Evolutionary conservation across 2,797 vertebrate species (phyloP).

Genomic region (Nothura maculosa): DNA sequence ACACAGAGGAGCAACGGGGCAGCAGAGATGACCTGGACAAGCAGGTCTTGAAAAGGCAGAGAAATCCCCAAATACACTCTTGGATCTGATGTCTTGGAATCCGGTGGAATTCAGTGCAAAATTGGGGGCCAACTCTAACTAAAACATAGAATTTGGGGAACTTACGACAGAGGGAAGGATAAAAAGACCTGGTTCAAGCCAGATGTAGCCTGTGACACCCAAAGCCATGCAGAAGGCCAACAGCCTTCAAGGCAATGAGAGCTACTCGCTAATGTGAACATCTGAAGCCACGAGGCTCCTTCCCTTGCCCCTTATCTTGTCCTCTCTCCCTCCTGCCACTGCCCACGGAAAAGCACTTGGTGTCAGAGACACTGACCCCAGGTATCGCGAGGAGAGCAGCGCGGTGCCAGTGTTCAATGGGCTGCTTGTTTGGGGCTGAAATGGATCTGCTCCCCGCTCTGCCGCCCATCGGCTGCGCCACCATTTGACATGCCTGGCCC

Average conservation of each 20-base stretch:
- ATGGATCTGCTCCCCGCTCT: slow-evolving; percentile 30
- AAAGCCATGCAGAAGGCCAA: neutral
- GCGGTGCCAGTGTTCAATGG: neutral
- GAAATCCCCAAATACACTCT: slow-evolving; percentile 2
- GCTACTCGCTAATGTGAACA: neutral
- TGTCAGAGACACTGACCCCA: neutral
- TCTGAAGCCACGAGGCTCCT: neutral
- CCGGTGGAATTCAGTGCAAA: slow-evolving; percentile 18
- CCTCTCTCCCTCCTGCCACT: neutral
- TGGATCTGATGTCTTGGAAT: neutral
- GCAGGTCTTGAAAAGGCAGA: slow-evolving; percentile 9
- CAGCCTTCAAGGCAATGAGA: neutral
- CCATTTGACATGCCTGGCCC: slow-evolving; percentile 45
- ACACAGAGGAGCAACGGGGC: neutral
- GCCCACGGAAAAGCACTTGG: neutral
- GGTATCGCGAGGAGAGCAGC: neutral
- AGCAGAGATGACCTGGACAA: neutral
- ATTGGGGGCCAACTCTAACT: slow-evolving; percentile 18
- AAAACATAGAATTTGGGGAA: slow-evolving; percentile 19
- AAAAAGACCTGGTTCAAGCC: neutral
- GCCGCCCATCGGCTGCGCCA: neutral
- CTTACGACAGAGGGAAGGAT: neutral
- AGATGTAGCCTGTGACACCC: neutral
- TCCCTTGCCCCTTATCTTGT: neutral
- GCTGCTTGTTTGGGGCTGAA: slow-evolving; percentile 26